phyloP scores from a whole-genome alignment of 2,113 vertebrate species.

The Ailuropoda melanoleuca region DNA sequence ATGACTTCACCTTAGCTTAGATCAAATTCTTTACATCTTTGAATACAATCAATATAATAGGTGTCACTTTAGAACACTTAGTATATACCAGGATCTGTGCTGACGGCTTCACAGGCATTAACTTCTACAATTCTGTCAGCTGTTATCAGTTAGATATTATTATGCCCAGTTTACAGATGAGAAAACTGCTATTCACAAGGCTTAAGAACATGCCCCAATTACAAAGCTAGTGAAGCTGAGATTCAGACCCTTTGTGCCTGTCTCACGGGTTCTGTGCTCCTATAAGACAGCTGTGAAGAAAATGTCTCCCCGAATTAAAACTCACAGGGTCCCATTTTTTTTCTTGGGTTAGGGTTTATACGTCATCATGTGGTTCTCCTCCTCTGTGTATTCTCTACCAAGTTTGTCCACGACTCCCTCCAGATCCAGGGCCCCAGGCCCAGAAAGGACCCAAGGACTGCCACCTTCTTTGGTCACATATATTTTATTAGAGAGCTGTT shows the following conservation, averaged over 20 bases:
- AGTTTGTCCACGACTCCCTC: background rate
- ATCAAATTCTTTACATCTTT: background rate
- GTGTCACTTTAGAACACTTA: background rate
- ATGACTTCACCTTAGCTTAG: background rate
- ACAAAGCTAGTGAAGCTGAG: background rate
- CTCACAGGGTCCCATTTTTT: background rate
- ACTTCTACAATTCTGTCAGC: background rate
- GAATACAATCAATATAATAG: background rate
- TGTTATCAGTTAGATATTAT: background rate
- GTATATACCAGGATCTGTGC: background rate
- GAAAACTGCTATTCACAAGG: background rate
- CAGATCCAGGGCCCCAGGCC: background rate
- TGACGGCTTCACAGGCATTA: background rate
- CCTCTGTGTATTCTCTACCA: background rate
- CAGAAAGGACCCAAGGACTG: background rate
- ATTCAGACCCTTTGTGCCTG: background rate
- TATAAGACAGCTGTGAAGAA: background rate
- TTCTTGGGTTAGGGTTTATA: background rate
- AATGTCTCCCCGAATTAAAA: background rate
- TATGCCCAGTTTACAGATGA: background rate
- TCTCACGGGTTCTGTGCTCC: background rate
- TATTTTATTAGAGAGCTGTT: background rate
- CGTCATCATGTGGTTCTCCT: background rate
- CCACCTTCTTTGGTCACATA: background rate
- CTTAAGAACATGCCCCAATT: background rate